Conservation (phyloP, 2,797 vertebrate species). For the Hippopotamyrus pictus region DNA sequence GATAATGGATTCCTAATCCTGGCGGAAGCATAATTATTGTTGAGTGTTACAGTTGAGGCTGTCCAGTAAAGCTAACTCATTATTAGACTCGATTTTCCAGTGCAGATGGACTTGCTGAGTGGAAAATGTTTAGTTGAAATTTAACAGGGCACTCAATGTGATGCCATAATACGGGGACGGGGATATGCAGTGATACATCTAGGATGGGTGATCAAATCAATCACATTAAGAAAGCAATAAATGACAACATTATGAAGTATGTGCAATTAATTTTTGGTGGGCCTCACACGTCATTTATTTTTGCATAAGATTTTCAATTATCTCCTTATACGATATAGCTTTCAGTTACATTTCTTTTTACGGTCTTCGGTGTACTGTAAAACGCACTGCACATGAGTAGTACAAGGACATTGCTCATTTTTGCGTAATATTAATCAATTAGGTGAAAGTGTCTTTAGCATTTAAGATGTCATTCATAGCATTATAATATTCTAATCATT, state of each 20-base stretch:
- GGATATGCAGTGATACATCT: constrained; percentile 63
- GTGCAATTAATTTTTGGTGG: background rate
- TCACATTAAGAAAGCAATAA: constrained; percentile 49
- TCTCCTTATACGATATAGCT: background rate
- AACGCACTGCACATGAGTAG: background rate
- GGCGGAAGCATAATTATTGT: constrained; percentile 98
- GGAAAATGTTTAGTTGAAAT: constrained; percentile 95
- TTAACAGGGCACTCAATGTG: constrained; percentile 92
- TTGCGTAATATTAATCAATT: background rate
- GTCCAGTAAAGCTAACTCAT: constrained; percentile 98
- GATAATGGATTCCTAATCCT: constrained; percentile 99
- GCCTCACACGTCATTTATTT: background rate
- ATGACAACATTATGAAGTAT: background rate
- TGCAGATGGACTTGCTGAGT: constrained; percentile 88
- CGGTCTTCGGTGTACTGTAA: background rate
- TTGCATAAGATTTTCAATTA: background rate
- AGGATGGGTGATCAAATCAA: constrained; percentile 67
- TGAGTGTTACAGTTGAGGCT: constrained; percentile 98
- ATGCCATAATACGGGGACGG: constrained; percentile 69
- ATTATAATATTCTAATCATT: background rate
- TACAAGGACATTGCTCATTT: background rate
- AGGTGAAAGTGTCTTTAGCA: background rate
- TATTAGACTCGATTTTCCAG: constrained; percentile 88
- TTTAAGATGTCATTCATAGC: background rate
- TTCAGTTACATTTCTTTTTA: background rate